Percentiles rank a stretch among this genome's conserved stretches.
These are phyloP conservation scores for Piezodorus guildinii DNA, from an alignment of 1,140 invertebrate species.

Conservation along the genomic window DNA sequence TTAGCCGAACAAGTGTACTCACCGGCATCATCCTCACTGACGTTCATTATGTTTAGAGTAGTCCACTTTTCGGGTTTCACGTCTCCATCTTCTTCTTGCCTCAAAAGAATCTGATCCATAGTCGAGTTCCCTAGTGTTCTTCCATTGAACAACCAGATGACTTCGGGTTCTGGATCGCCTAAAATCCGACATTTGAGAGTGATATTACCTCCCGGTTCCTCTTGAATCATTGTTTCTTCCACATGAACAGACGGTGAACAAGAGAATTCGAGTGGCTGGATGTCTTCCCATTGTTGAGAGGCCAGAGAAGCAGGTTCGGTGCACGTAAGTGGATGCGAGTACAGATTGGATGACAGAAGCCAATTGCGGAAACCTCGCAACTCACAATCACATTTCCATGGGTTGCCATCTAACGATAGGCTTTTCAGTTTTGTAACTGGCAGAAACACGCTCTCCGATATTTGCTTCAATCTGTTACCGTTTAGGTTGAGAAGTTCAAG, in stretches of 20 bases:
- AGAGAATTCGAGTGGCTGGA: conserved; percentile 56
- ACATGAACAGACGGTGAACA: conserved; percentile 28
- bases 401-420: conserved; percentile 61
- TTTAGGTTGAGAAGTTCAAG: conserved; percentile 65
- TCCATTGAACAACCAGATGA: conserved; percentile 43
- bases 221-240: conserved; percentile 41
- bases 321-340: conserved; percentile 57
- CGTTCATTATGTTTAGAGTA: conserved; percentile 59
- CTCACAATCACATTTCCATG: conserved; percentile 69
- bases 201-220: conserved; percentile 54
- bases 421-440: conserved; percentile 56
- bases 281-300: conserved; percentile 54
- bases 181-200: conserved; percentile 58
- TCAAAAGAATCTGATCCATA: conserved; percentile 36
- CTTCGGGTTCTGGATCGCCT: conserved; percentile 53
- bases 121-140: conserved; percentile 41
- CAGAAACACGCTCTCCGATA: conserved; percentile 50
- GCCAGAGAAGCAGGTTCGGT: conserved; percentile 45
- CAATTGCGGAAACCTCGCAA: conserved; percentile 58
- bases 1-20: conserved; percentile 66
- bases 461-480: conserved; percentile 53
- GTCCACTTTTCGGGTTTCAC: conserved; percentile 46
- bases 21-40: conserved; percentile 62
- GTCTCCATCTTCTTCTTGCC: conserved; percentile 32
- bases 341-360: conserved; percentile 65